Evolutionary conservation across 2,888 invertebrate species (phyloP), one percentile per base, ranked within the genome.

Genomic region (Ernsta delagoae): DNA sequence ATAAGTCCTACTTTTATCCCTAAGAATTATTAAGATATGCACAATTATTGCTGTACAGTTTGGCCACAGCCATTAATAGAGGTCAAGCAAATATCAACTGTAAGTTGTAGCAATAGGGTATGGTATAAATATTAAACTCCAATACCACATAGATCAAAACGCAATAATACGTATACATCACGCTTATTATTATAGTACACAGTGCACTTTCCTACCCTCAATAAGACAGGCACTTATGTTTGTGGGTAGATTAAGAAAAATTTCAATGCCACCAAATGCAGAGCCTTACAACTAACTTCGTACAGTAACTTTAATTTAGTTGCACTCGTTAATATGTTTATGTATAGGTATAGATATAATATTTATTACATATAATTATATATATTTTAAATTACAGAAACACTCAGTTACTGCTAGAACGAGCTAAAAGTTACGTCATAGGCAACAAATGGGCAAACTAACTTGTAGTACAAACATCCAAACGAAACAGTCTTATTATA

Each of bases 241-340:
- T 34, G 48, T 3, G 24, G 59, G 39, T 50, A 57, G 50, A 11
- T 12, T 39, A 5, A 62, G 43, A 65, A 62, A 59, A 72, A 64
- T 70, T 65, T 67, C 65, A 63, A 12, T 59, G 75, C 72, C 78
- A 70, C 72, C 71, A 70, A 70, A 73, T 71, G 70, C 65, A 72
- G 59, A 43, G 41, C 54, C 76, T 78, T 78, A 77, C 59, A 71
- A 59, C 74, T 77, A 77, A 72, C 70, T 77, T 82, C 83, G 79
- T 82, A 85, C 83, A 83, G 76, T 81, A 79, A 76, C 78, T 79
- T 83, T 81, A 87, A 78, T 79, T 83, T 81, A 87, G 80, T 84
- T 86, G 83, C 87, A 87, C 86, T 84, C 84, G 80, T 83, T 78
- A 81, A 77, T 68, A 75, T 79, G 31, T 31, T 31, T 31, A 31